Base-by-base conservation (phyloP, 2,113 vertebrate genomes). In the Chunga burmeisteri region DNA sequence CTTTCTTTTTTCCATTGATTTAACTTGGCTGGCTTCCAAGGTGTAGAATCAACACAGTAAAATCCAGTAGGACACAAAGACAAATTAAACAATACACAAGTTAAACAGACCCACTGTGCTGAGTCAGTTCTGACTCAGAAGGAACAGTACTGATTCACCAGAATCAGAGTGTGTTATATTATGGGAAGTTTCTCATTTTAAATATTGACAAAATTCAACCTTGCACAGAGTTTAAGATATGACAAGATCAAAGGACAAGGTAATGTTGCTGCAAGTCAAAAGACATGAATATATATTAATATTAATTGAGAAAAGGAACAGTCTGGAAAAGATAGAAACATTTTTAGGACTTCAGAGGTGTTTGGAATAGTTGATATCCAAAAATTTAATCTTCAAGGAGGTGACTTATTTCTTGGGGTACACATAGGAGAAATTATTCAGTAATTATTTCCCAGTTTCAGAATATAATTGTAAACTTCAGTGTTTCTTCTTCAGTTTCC, bases 71-170 rank as follows among this genome's bases (percentile, higher is more conserved):
- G 36, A 70, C 46, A 70, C 22, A 62, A 88, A 92, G 49, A 93
- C 0, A 1, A 66, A 81, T 91, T 83, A 94, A 90, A 93, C 49
- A 77, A 80, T 42, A 27, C 15, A 23, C n/a, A 74, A 26, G 22
- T 92, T 71, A 55, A 83, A 66, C 10, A 71, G 27, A 74, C 2
- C 5, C 13, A 40, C 26, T n/a, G 12, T 92, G 92, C 82, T 88
- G 75, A 95, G 93, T 94, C 80, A 92, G n/a, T 86, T 92, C 52
- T 96, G 86, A 85, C 29, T 88, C 59, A 77, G 53, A 95, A 80
- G 42, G 13, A 82, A 61, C 10, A 78, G 20, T 25, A 85, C 68
- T 44, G 38, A 83, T 67, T 84, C 82, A 94, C 42, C 26, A 80
- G 29, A 80, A 90, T 66, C n/a, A 53, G 13, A 53, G 13, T 25